phyloP scores from a whole-genome alignment of 1,140 invertebrate species.

The Drosophila athabasca region DNA sequence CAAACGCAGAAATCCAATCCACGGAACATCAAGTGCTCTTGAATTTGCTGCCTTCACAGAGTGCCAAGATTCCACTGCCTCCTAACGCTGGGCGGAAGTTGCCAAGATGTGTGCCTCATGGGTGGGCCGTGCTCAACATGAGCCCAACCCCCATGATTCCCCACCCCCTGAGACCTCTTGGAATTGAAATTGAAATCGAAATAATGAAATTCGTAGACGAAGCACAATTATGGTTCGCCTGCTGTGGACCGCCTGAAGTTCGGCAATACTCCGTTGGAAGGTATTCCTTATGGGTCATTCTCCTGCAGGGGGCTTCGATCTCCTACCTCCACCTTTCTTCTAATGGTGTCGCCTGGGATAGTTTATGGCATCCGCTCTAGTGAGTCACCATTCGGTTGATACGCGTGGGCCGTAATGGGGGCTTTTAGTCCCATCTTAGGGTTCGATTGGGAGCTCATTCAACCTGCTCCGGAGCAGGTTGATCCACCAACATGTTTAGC shows the following conservation, averaged over 20 bases:
- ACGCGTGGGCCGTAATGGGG: constrained; percentile 44
- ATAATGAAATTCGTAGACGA: not conserved
- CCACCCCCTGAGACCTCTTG: too few species aligned
- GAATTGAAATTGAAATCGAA: constrained; percentile 22
- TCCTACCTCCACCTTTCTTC: not conserved
- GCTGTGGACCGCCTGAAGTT: constrained; percentile 63
- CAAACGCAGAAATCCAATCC: constrained; percentile 32
- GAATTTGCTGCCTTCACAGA: constrained; percentile 38
- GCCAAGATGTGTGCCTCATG: constrained; percentile 44
- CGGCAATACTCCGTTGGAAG: not conserved
- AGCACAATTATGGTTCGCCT: not conserved
- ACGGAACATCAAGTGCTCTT: constrained; percentile 67
- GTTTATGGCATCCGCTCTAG: constrained; percentile 61
- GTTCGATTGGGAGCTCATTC: not conserved
- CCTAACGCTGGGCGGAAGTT: constrained; percentile 62
- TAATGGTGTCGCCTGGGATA: constrained; percentile 22
- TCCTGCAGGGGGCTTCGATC: constrained; percentile 4
- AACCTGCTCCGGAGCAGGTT: constrained; percentile 13
- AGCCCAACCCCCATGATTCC: not conserved
- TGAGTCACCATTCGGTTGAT: constrained; percentile 34
- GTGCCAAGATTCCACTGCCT: constrained; percentile 14
- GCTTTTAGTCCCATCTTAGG: constrained; percentile 7
- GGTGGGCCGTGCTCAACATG: constrained; percentile 18
- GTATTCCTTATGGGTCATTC: constrained; percentile 21
- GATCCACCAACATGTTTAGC: constrained; percentile 29